These are phyloP conservation scores for Aphodius sticticus DNA, from an alignment of 2,888 invertebrate species.

Conservation along the genomic window DNA sequence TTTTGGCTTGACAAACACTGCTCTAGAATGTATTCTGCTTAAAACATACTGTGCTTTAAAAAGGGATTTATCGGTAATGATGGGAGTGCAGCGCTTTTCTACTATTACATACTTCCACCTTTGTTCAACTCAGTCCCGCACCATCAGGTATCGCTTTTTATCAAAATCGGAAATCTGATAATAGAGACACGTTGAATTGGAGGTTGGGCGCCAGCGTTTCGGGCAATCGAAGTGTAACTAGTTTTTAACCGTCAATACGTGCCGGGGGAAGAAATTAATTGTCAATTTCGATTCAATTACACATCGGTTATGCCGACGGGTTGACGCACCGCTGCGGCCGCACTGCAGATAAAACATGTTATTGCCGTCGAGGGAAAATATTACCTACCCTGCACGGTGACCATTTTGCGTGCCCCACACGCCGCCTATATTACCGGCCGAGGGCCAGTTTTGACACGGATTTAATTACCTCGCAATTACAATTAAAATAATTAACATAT, in stretches of 20 bases:
- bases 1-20: no score
- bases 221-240: neutral
- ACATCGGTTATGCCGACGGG: slow-evolving; percentile 24
- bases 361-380: slow-evolving; percentile 34
- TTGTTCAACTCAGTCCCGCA: neutral
- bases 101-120: no score
- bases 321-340: slow-evolving; percentile 8
- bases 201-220: neutral
- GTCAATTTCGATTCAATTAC: slow-evolving; percentile 37
- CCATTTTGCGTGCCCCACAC: neutral
- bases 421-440: slow-evolving; percentile 10
- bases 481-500: slow-evolving; percentile 37
- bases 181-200: neutral
- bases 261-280: slow-evolving; percentile 33
- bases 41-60: neutral
- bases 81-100: no score
- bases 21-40: no score
- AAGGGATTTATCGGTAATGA: neutral
- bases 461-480: slow-evolving; percentile 35
- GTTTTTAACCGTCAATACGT: slow-evolving; percentile 7
- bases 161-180: slow-evolving; percentile 15
- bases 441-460: slow-evolving; percentile 29
- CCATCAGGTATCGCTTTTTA: neutral
- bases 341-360: slow-evolving; percentile 34
- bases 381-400: slow-evolving; percentile 4